A percentile compares a stretch with the other conserved stretches of the same genome.
These are phyloP conservation scores for Torymus texanus DNA, from an alignment of 2,888 invertebrate species.

Conservation along the genomic window DNA sequence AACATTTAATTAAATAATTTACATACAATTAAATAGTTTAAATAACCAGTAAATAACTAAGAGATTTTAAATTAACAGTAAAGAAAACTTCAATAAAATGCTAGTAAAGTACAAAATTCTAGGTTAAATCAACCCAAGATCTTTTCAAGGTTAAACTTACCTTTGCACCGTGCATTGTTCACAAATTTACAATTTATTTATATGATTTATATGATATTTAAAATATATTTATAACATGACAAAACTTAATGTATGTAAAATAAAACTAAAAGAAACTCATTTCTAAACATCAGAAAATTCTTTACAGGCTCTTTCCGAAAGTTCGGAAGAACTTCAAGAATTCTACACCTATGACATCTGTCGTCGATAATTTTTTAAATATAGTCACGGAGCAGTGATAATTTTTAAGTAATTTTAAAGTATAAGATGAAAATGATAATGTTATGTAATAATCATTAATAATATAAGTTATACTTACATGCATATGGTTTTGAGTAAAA, in stretches of 20 bases:
- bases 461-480: too few species aligned
- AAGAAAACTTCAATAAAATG: too few species aligned
- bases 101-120: neutral
- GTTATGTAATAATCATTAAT: too few species aligned
- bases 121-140: conserved; percentile 21
- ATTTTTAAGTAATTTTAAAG: neutral
- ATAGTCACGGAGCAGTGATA: neutral
- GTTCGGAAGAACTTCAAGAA: conserved; percentile 29
- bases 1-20: neutral
- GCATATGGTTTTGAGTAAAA: too few species aligned
- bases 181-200: conserved; percentile 9
- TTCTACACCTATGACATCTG: conserved; percentile 42
- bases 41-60: neutral
- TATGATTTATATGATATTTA: neutral
- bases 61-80: too few species aligned
- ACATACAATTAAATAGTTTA: neutral
- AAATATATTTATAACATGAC: conserved; percentile 28
- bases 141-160: conserved; percentile 42
- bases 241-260: conserved; percentile 20
- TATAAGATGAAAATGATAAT: too few species aligned
- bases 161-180: conserved; percentile 47
- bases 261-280: conserved; percentile 32
- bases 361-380: conserved; percentile 13
- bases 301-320: conserved; percentile 20
- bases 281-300: conserved; percentile 1